Conservation (phyloP, 2,797 vertebrate species). For the Chelmon rostratus region DNA sequence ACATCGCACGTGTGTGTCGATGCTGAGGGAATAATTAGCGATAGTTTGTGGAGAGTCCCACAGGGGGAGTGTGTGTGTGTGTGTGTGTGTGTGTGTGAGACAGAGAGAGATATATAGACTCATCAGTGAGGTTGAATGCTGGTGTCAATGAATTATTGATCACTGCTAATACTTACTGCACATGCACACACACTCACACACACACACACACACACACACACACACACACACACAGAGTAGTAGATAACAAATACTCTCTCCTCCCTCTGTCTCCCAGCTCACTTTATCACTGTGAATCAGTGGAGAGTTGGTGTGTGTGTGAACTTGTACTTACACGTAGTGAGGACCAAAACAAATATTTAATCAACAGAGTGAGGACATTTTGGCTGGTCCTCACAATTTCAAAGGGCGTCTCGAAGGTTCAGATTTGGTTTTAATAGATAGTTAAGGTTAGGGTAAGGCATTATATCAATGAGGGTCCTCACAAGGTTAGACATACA, state of each 20-base stretch:
- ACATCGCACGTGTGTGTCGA: slow-evolving; percentile 24
- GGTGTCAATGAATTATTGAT: slow-evolving; percentile 78
- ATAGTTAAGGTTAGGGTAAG: no score
- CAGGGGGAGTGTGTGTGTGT: slow-evolving; percentile 38
- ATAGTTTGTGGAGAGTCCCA: slow-evolving; percentile 58
- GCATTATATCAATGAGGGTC: no score
- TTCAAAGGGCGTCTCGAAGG: no score
- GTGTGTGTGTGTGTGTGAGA: slow-evolving; percentile 23
- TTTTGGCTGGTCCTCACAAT: no score
- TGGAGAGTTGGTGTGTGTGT: slow-evolving; percentile 10
- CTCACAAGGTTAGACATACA: no score
- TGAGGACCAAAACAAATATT: no score
- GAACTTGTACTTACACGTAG: no score
- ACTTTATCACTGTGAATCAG: slow-evolving; percentile 64
- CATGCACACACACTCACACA: slow-evolving; percentile 28
- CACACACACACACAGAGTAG: background rate
- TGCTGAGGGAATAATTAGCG: slow-evolving; percentile 68
- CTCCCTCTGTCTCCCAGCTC: slow-evolving; percentile 29
- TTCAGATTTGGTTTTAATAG: no score
- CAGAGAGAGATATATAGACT: slow-evolving; percentile 59
- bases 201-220: slow-evolving; percentile 16
- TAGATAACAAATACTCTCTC: slow-evolving; percentile 62
- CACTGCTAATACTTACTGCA: slow-evolving; percentile 61
- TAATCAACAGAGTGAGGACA: no score
- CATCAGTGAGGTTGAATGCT: slow-evolving; percentile 68